Evolutionary conservation across 2,797 vertebrate genomes (phyloP).

Genomic region (Neoniphon sammara): DNA sequence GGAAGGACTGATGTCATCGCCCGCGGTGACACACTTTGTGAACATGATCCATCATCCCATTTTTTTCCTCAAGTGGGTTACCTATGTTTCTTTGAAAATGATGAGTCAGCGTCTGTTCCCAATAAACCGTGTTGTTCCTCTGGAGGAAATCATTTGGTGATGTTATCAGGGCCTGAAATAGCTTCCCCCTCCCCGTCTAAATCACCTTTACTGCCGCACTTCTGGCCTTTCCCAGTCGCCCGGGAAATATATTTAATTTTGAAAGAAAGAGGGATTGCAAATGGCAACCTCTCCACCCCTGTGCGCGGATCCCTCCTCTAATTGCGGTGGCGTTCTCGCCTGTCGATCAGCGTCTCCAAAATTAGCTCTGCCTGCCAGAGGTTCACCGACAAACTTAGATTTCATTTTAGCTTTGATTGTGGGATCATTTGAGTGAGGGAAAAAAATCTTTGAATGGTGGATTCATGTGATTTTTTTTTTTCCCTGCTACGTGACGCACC

Average conservation of each 20-base stretch:
- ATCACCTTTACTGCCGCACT: slow-evolving; percentile 36
- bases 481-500: slow-evolving; percentile 8
- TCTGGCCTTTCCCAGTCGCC: slow-evolving; percentile 2
- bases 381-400: slow-evolving; percentile 25
- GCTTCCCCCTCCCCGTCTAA: not conserved
- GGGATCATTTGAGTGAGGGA: slow-evolving; percentile 11
- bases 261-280: slow-evolving; percentile 3
- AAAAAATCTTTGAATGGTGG: slow-evolving; percentile 6
- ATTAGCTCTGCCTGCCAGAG: slow-evolving; percentile 40
- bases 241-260: not conserved
- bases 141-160: slow-evolving; percentile 27
- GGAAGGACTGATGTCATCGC: slow-evolving; percentile 26
- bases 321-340: slow-evolving; percentile 12
- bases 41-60: slow-evolving; percentile 18
- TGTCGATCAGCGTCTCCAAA: slow-evolving; percentile 18
- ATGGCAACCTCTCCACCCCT: not conserved
- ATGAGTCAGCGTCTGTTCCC: slow-evolving; percentile 52
- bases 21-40: slow-evolving; percentile 21
- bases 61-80: slow-evolving; percentile 29
- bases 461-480: slow-evolving; percentile 11
- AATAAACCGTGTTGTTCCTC: not conserved
- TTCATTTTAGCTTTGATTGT: slow-evolving; percentile 23
- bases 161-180: slow-evolving; percentile 15
- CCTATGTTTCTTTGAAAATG: slow-evolving; percentile 47
- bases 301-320: not conserved